A percentile compares a stretch with the other conserved stretches of the same genome.
Conservation (phyloP, 2,888 invertebrate species). For the Agonopterix alstromeriana region DNA sequence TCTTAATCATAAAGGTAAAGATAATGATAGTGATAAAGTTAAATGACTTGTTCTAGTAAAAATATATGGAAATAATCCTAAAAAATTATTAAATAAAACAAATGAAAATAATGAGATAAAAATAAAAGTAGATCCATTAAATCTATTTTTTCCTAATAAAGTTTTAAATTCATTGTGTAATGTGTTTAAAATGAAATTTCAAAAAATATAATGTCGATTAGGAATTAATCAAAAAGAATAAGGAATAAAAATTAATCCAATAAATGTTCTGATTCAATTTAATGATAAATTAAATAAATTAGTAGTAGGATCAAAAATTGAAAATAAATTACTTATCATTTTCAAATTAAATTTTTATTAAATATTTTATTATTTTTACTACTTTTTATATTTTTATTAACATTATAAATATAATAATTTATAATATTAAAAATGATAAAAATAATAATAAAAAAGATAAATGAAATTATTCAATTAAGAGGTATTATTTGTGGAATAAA, state of each 20-base stretch:
- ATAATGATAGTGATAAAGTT: slow-evolving; percentile 74
- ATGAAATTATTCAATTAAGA: slow-evolving; percentile 71
- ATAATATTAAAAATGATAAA: slow-evolving; percentile 70
- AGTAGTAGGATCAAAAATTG: slow-evolving; percentile 80
- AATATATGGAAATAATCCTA: slow-evolving; percentile 83
- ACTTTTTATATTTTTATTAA: slow-evolving; percentile 33
- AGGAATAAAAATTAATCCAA: slow-evolving; percentile 70
- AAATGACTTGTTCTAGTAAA: slow-evolving; percentile 82
- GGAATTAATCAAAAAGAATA: slow-evolving; percentile 73
- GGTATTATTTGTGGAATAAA: slow-evolving; percentile 83
- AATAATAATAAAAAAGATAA: slow-evolving; percentile 49
- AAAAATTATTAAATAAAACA: slow-evolving; percentile 81
- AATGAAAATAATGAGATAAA: slow-evolving; percentile 77
- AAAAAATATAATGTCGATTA: slow-evolving; percentile 65
- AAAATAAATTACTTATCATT: slow-evolving; percentile 83
- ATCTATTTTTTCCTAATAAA: slow-evolving; percentile 57
- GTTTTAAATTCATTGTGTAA: slow-evolving; percentile 77
- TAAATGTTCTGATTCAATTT: slow-evolving; percentile 78
- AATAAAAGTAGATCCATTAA: slow-evolving; percentile 70
- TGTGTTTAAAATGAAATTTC: slow-evolving; percentile 61
- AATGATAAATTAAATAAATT: slow-evolving; percentile 66
- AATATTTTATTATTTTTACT: slow-evolving; percentile 25
- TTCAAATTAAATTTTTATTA: slow-evolving; percentile 56
- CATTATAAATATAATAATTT: slow-evolving; percentile 65
- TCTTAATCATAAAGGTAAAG: slow-evolving; percentile 79